phyloP scores from a whole-genome alignment of 2,797 vertebrate species.

The Artibeus lituratus region DNA sequence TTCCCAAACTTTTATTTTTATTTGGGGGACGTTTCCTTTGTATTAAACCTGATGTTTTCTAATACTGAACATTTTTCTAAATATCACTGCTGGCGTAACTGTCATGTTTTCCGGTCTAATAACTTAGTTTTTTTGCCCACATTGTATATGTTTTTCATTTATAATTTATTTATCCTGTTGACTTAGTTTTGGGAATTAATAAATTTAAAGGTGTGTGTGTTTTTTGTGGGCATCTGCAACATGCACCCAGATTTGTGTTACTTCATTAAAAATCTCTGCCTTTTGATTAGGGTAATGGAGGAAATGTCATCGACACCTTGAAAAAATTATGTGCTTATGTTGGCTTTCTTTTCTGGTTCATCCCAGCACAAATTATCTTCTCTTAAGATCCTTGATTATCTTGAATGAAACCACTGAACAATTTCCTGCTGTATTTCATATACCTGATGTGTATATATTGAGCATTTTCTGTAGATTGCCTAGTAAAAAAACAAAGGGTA shows the following conservation, averaged over 20 bases:
- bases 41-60: slow-evolving; percentile 68
- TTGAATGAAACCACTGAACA: slow-evolving; percentile 43
- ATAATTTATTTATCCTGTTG: slow-evolving; percentile 66
- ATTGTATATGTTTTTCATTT: slow-evolving; percentile 23
- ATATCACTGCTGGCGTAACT: background rate
- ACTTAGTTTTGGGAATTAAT: slow-evolving; percentile 39
- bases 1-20: slow-evolving; percentile 68
- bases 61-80: slow-evolving; percentile 59
- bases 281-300: slow-evolving; percentile 9
- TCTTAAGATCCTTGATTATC: slow-evolving; percentile 25
- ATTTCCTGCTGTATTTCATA: background rate
- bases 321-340: background rate
- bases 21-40: slow-evolving; percentile 49
- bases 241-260: background rate
- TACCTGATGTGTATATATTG: slow-evolving; percentile 41
- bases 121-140: slow-evolving; percentile 27
- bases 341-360: background rate
- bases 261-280: slow-evolving; percentile 17
- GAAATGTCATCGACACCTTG: slow-evolving; percentile 8
- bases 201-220: background rate
- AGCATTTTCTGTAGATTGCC: slow-evolving; percentile 44
- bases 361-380: background rate
- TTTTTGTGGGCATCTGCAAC: background rate
- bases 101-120: background rate
- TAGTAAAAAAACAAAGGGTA: slow-evolving; percentile 2